Percentiles rank a stretch among this genome's conserved stretches.
These are phyloP conservation scores for Drosophila fulvimacula DNA, from an alignment of 2,888 invertebrate species.

Conservation along the genomic window DNA sequence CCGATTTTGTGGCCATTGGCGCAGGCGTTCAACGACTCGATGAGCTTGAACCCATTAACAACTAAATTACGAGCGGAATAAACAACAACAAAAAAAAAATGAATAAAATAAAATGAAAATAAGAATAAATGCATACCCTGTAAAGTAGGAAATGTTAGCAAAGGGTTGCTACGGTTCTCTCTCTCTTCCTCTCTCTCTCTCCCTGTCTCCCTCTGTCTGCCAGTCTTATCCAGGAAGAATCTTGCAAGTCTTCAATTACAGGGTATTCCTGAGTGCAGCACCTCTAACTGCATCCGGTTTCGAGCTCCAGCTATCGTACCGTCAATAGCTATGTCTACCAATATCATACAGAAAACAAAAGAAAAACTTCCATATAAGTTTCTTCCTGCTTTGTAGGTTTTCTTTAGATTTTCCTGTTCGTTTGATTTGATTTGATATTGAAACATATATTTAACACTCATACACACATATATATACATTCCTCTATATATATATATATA, in stretches of 20 bases:
- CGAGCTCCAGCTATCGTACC: constrained; percentile 2
- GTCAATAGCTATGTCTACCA: constrained; percentile 3
- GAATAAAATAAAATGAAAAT: too few species aligned
- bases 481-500: not conserved
- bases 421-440: not conserved
- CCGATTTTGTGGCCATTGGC: constrained; percentile 59
- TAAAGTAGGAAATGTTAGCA: not conserved
- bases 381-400: constrained; percentile 11
- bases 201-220: not conserved
- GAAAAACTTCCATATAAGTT: constrained; percentile 29
- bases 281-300: not conserved
- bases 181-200: not conserved
- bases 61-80: not conserved
- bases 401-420: not conserved
- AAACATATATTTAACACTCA: not conserved
- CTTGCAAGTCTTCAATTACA: not conserved
- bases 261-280: constrained; percentile 6
- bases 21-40: constrained; percentile 65
- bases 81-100: not conserved
- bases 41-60: constrained; percentile 35
- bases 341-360: not conserved
- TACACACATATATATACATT: constrained; percentile 11
- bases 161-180: not conserved
- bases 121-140: not conserved
- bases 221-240: too few species aligned